A percentile compares a stretch with the other conserved stretches of the same genome.
phyloP scores from a whole-genome alignment of 2,113 vertebrate genomes.

The Rhea pennata region DNA sequence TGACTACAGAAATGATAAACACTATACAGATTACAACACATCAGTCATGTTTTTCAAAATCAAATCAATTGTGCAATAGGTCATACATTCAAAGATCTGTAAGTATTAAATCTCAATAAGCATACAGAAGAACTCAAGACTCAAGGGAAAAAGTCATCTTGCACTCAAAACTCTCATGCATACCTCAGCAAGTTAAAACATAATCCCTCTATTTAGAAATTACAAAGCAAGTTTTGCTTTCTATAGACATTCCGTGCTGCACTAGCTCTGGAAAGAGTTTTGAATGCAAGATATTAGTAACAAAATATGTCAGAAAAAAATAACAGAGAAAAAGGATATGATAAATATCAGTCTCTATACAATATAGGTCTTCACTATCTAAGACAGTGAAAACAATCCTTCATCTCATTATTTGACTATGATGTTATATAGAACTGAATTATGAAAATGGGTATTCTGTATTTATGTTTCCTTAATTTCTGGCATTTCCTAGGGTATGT shows the following conservation, averaged over 20 bases:
- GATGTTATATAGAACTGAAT: not conserved
- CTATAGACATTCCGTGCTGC: not conserved
- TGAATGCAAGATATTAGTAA: not conserved
- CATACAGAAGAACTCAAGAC: not conserved
- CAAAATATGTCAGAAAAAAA: not conserved
- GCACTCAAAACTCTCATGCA: not conserved
- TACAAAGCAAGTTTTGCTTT: not conserved
- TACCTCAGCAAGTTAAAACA: not conserved
- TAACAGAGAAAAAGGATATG: not conserved
- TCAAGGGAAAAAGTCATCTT: not conserved
- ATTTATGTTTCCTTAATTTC: not conserved
- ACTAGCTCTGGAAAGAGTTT: not conserved
- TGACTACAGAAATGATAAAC: not conserved
- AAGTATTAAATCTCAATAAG: not conserved
- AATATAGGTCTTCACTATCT: not conserved
- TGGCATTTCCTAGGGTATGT: not conserved
- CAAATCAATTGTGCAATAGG: not conserved
- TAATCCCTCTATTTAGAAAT: not conserved
- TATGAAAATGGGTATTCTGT: not conserved
- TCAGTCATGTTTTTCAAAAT: not conserved
- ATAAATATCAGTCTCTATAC: not conserved
- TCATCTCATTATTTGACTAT: not conserved
- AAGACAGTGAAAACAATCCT: not conserved
- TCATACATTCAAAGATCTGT: not conserved
- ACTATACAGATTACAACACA: not conserved